These are phyloP conservation scores for Actias luna DNA, from an alignment of 2,888 invertebrate species.

Conservation along the genomic window DNA sequence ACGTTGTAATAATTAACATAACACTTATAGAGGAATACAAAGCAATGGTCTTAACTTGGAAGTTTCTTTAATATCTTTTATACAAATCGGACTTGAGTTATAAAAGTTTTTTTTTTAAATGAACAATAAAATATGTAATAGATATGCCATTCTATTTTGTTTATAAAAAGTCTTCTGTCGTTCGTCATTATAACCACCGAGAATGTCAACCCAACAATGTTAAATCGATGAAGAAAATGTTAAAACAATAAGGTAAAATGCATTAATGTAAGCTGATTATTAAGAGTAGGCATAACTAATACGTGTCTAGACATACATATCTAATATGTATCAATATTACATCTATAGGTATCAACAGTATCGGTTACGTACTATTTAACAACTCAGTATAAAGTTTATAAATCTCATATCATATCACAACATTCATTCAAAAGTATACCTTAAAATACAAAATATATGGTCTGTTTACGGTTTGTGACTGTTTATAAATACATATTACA, in stretches of 20 bases:
- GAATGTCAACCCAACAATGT: background rate
- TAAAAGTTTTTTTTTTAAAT: too few relatives aligned
- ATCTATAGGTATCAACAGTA: conserved; percentile 34
- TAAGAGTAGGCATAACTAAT: conserved; percentile 35
- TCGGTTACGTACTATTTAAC: conserved; percentile 64
- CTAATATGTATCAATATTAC: background rate
- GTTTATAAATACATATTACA: background rate
- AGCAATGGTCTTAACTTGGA: too few relatives aligned
- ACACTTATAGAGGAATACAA: background rate
- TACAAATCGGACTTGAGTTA: too few relatives aligned
- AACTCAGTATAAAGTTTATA: conserved; percentile 58
- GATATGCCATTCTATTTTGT: too few relatives aligned
- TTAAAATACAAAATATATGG: conserved; percentile 39
- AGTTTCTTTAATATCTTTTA: too few relatives aligned
- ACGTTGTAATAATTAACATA: background rate
- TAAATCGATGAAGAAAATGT: background rate
- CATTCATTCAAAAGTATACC: conserved; percentile 73
- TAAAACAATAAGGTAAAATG: background rate
- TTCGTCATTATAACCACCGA: too few relatives aligned
- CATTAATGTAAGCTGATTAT: background rate
- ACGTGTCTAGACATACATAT: background rate
- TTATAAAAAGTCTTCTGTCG: too few relatives aligned
- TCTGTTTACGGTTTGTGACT: conserved; percentile 29
- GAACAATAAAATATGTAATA: too few relatives aligned
- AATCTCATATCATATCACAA: conserved; percentile 73